phyloP scores from a whole-genome alignment of 2,797 vertebrate genomes.

The Acanthiza pusilla region DNA sequence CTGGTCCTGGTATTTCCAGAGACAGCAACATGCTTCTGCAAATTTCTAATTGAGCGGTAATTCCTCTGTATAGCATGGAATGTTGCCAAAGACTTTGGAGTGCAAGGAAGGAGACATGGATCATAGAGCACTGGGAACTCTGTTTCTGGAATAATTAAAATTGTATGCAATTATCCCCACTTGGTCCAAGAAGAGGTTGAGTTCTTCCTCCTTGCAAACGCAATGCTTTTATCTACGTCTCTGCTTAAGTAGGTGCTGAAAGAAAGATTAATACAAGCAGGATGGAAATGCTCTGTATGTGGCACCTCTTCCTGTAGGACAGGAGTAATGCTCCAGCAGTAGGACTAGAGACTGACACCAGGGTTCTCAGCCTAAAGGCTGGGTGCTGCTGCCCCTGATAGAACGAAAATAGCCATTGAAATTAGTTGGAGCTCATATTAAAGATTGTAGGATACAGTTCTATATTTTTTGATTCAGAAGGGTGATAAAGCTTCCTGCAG shows the following conservation, averaged over 20 bases:
- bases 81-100: background rate
- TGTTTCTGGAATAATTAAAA: background rate
- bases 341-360: background rate
- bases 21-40: background rate
- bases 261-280: conserved; percentile 22
- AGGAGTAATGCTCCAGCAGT: background rate
- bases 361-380: background rate
- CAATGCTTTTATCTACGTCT: conserved; percentile 15
- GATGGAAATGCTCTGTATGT: background rate
- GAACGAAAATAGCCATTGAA: background rate
- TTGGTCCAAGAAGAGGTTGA: background rate
- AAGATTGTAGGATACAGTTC: background rate
- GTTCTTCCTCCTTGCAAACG: conserved; percentile 6
- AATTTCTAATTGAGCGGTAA: background rate
- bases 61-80: background rate
- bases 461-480: background rate
- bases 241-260: conserved; percentile 46
- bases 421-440: background rate
- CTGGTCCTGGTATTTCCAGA: background rate
- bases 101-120: background rate
- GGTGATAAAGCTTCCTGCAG: background rate
- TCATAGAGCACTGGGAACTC: background rate
- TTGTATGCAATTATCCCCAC: background rate
- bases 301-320: background rate
- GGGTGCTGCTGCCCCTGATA: background rate